Evolutionary conservation across 2,113 vertebrate species (phyloP).

Genomic region (Tetraodon nigroviridis): DNA sequence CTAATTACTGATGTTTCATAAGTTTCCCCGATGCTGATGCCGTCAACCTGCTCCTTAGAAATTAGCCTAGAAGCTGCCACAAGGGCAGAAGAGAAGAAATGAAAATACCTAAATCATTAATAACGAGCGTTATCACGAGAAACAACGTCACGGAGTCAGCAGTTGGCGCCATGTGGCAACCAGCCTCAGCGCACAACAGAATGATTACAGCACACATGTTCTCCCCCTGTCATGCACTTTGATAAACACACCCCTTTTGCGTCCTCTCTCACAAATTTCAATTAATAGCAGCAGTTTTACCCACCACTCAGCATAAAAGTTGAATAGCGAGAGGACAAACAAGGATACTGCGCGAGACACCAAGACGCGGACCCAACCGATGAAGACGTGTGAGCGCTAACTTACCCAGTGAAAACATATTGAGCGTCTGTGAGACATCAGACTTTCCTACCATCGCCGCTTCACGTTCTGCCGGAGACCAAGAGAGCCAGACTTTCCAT

Average conservation of each 20-base stretch:
- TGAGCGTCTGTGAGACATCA: conserved; percentile 46
- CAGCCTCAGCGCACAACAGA: conserved; percentile 12
- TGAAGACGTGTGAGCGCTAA: conserved; percentile 35
- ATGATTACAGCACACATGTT: conserved; percentile 20
- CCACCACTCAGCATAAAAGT: not conserved
- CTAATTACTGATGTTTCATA: no score
- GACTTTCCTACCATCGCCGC: conserved; percentile 41
- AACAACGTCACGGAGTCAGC: conserved; percentile 31
- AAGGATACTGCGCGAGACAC: not conserved
- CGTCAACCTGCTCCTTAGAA: conserved; percentile 59
- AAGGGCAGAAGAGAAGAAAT: conserved; percentile 4
- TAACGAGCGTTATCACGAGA: not conserved
- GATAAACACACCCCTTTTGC: conserved; percentile 17
- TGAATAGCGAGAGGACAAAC: conserved; percentile 14
- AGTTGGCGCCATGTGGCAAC: conserved; percentile 44
- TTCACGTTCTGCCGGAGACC: conserved; percentile 42
- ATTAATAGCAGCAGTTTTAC: conserved; percentile 2
- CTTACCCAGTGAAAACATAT: conserved; percentile 64
- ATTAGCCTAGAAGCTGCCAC: conserved; percentile 41
- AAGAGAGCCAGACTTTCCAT: conserved; percentile 52
- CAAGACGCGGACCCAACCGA: not conserved
- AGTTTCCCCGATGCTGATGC: no score
- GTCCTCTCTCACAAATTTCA: conserved; percentile 17
- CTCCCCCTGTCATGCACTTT: conserved; percentile 13
- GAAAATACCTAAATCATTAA: conserved; percentile 17